Evolutionary conservation across 2,888 invertebrate genomes (phyloP), one percentile per base, ranked within the genome.

Genomic region (Apotomis betuletana): DNA sequence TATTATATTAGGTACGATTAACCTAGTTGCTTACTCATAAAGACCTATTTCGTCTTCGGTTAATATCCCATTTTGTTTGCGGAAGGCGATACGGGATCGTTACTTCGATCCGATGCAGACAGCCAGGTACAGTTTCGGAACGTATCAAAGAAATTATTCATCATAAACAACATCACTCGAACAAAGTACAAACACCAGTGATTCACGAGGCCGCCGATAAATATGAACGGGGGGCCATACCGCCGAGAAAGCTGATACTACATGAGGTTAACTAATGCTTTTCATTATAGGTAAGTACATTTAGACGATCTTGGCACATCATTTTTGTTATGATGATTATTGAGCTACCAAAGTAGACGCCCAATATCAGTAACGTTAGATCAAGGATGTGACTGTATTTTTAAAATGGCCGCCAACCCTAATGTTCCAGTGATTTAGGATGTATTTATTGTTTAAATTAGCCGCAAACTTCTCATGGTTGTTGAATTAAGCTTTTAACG

Each of bases 1-100:
- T 83, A 84, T 85, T 81, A 87, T 87, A 87, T 87, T 86, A 78
- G 79, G 77, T 78, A 77, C 83, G 80, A 88, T 91, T 92, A 90
- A 91, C 91, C 92, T 78, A 90, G 78, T 84, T 91, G 82, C 76
- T 69, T 54, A 77, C 78, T 78, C 81, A 81, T 86, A 83, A 89
- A 86, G 15, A 79, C 79, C 76, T 70, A 75, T 80, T 77, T 81
- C 81, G 76, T 75, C 78, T 80, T 74, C 76, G 77, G 75, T 77
- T 82, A 83, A 82, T 83, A 80, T 82, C 80, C 77, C 41, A 58
- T 60, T 67, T 69, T 74, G 68, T 71, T 72, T 75, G 70, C 74
- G 74, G 73, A 74, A 73, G 72, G 38, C 54, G 62, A 62, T 68
- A 59, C 54, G 49, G 62, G 51, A 74, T 57, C 69, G 60, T 71